Percentiles rank a stretch among this genome's conserved stretches.
phyloP scores from a whole-genome alignment of 2,797 vertebrate species.

The Sciurus vulgaris region DNA sequence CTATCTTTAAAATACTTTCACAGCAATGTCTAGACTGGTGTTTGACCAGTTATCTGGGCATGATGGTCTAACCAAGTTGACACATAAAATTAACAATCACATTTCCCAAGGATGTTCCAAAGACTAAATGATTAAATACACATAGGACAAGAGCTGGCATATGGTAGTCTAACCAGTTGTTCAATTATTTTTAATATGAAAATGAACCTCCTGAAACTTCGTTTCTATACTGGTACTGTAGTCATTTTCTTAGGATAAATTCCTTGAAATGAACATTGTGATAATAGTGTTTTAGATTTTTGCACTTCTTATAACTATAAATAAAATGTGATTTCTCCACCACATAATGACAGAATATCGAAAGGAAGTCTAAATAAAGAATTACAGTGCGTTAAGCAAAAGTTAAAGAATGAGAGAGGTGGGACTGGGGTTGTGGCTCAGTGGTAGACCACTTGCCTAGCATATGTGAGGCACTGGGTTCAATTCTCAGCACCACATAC shows the following conservation, averaged over 20 bases:
- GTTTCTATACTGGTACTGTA: background rate
- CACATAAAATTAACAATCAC: background rate
- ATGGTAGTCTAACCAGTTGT: background rate
- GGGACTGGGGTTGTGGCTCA: no score
- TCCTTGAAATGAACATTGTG: background rate
- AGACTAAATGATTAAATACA: background rate
- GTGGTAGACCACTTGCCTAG: no score
- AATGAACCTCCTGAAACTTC: background rate
- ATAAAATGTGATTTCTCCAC: constrained; percentile 52
- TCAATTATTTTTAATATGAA: background rate
- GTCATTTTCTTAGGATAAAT: constrained; percentile 22
- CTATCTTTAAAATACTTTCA: constrained; percentile 23
- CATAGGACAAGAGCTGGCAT: background rate
- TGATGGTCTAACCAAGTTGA: background rate
- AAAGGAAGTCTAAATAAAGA: constrained; percentile 87
- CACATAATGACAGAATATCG: constrained; percentile 47
- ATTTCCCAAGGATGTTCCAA: background rate
- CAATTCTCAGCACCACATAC: no score
- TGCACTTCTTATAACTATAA: constrained; percentile 7
- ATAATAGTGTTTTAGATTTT: background rate
- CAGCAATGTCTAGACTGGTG: background rate
- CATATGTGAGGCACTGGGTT: no score
- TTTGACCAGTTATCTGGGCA: background rate
- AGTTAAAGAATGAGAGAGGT: constrained; percentile 89
- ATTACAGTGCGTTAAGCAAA: constrained; percentile 89